Conservation (phyloP, 1,140 invertebrate species). For the Magallana ariakensis region DNA sequence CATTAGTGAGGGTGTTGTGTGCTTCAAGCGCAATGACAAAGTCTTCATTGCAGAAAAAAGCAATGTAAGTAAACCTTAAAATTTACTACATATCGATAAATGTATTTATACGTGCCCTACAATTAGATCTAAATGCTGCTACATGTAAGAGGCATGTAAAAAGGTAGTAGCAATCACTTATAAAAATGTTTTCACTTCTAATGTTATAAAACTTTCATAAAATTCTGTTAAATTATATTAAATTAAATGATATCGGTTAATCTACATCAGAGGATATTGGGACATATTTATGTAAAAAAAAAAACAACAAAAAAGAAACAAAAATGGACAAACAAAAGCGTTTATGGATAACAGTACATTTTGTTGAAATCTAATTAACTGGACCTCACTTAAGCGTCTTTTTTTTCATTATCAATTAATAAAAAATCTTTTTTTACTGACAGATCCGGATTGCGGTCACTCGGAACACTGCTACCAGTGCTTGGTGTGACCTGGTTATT, state of each 20-base stretch:
- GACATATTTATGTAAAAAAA: background rate
- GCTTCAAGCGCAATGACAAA: slow-evolving; percentile 22
- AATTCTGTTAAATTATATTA: too few relatives aligned
- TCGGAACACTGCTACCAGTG: slow-evolving; percentile 61
- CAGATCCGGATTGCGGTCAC: slow-evolving; percentile 43
- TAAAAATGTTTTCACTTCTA: too few relatives aligned
- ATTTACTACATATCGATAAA: background rate
- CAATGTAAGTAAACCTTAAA: background rate
- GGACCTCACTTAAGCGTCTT: too few relatives aligned
- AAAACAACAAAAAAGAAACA: background rate
- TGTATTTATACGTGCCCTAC: background rate
- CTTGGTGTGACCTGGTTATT: slow-evolving; percentile 67
- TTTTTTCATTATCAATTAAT: background rate
- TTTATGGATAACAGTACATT: too few relatives aligned
- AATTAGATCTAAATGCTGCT: background rate
- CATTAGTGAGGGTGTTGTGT: background rate
- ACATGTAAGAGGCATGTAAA: too few relatives aligned
- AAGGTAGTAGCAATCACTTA: too few relatives aligned
- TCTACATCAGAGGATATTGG: too few relatives aligned
- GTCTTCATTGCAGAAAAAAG: background rate
- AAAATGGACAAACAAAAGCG: too few relatives aligned
- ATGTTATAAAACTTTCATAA: too few relatives aligned
- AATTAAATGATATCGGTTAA: too few relatives aligned
- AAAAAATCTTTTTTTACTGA: background rate
- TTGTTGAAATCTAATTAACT: too few relatives aligned